phyloP scores from a whole-genome alignment of 2,888 invertebrate genomes.

The Drosophila mulleri region DNA sequence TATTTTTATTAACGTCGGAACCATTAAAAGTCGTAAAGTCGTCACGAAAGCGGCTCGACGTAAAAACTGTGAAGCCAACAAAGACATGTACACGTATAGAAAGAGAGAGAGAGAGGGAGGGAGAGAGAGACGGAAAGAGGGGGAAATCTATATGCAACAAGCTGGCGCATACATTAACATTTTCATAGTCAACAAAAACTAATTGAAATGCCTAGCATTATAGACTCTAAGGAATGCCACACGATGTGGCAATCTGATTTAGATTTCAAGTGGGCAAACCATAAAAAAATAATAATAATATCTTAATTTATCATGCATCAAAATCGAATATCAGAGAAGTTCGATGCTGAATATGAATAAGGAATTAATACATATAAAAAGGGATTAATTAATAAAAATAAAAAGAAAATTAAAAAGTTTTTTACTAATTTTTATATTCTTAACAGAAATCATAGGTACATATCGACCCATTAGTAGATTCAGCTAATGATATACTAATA shows the following conservation, averaged over 20 bases:
- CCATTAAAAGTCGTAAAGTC: conserved; percentile 43
- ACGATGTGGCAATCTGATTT: not conserved
- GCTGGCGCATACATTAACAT: not conserved
- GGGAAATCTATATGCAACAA: conserved; percentile 8
- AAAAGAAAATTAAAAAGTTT: no score
- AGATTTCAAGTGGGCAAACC: not conserved
- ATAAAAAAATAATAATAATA: not conserved
- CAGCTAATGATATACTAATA: no score
- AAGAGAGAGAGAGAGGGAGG: not conserved
- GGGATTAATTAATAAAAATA: no score
- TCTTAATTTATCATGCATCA: not conserved
- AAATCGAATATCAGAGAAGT: not conserved
- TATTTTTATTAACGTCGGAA: conserved; percentile 54
- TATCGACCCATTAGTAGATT: no score
- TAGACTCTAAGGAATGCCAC: not conserved
- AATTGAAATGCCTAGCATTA: conserved; percentile 1
- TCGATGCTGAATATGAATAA: not conserved
- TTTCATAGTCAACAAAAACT: conserved; percentile 6
- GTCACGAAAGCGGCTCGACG: conserved; percentile 26
- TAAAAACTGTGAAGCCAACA: conserved; percentile 1
- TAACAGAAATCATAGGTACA: no score
- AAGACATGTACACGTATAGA: not conserved
- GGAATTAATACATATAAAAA: not conserved
- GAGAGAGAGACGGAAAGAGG: no score
- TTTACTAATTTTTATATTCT: no score